Evolutionary conservation across 2,888 invertebrate genomes (phyloP), one percentile per base, ranked within the genome.

Genomic region (Sphecodes monilicornis): DNA sequence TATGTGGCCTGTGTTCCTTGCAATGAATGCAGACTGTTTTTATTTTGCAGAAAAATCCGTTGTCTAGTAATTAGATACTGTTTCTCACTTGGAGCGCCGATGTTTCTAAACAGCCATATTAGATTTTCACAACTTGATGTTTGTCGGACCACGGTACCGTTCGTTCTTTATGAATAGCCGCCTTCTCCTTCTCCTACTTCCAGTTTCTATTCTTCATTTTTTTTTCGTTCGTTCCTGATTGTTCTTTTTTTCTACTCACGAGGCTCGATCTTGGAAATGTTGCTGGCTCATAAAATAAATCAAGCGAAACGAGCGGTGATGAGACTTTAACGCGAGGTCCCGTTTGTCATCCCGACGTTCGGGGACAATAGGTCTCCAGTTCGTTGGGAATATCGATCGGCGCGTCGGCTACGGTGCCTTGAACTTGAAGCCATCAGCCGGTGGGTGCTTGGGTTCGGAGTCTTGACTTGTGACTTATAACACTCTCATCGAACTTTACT

Each of bases 241-340:
- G 10, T n/a, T 32, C 54, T 60, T n/a, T 70, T 13, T 75, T 75
- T 29, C 54, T 13, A 11, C 22, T 1, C 13, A 60, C 43, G 57
- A 54, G 46, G 73, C 41, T 69, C 68, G 78, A 81, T 85, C 76
- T 32, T 68, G 39, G 68, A 77, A 82, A 88, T 84, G 80, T 82
- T 73, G 87, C 82, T 71, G 70, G 71, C 54, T 87, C 85, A 87
- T 87, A 81, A 87, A 87, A 85, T 85, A 85, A 71, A 87, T 85
- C 81, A 85, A 76, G 29, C 81, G 41, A 85, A 83, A 82, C 85
- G 77, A 78, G n/a, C 78, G 70, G 79, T 80, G 75, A 86, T 82
- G 88, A 83, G 85, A 73, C 74, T 70, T 86, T 85, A 85, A 82
- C 78, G 71, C 60, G 32, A 1, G 79, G 71, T 82, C 74, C 71